A percentile compares a stretch with the other conserved stretches of the same genome.
Evolutionary conservation across 2,888 invertebrate genomes (phyloP).

Genomic region (Rhagonycha lutea): DNA sequence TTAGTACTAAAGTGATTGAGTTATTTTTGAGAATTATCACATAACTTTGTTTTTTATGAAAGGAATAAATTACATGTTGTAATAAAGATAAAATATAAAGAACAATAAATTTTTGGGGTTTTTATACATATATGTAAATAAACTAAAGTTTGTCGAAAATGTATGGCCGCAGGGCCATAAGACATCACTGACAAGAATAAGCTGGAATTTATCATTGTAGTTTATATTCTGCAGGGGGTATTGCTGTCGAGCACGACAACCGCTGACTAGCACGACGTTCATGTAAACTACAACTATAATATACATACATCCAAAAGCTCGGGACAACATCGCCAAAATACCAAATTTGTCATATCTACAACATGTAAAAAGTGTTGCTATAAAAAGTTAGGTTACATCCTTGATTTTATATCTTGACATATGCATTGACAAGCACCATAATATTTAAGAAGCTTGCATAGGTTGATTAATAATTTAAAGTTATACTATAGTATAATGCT

Average conservation of each 20-base stretch:
- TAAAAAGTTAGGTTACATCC: neutral
- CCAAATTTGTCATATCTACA: conserved; percentile 19
- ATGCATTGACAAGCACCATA: too few species aligned
- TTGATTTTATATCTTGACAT: neutral
- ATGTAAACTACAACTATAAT: conserved; percentile 22
- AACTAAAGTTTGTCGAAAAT: conserved; percentile 15
- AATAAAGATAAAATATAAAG: conserved; percentile 3
- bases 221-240: conserved; percentile 24
- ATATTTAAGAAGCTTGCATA: neutral
- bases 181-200: conserved; percentile 24
- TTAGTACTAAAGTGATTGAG: neutral
- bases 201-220: conserved; percentile 27
- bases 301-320: conserved; percentile 15
- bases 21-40: neutral
- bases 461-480: neutral
- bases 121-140: conserved; percentile 10
- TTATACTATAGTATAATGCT: neutral
- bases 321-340: conserved; percentile 19
- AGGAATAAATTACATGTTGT: conserved; percentile 1
- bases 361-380: conserved; percentile 7
- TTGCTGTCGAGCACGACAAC: conserved; percentile 25
- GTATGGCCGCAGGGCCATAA: conserved; percentile 16
- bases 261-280: conserved; percentile 26
- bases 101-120: neutral
- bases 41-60: neutral